These are phyloP conservation scores for Chaetodon trifasciatus DNA, from an alignment of 2,797 vertebrate genomes.

Conservation along the genomic window DNA sequence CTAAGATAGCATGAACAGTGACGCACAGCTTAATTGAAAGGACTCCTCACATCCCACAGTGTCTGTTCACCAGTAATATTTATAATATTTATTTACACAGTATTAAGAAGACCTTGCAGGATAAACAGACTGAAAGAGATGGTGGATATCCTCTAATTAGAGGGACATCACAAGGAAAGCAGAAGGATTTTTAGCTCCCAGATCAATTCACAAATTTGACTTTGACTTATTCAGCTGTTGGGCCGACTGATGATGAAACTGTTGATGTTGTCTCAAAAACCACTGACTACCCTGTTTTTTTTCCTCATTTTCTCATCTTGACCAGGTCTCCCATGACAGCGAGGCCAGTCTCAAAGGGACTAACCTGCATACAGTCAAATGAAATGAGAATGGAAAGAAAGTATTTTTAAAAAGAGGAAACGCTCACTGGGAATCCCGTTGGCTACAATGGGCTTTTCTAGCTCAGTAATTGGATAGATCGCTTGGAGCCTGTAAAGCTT, in stretches of 20 bases:
- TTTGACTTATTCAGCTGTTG: conserved; percentile 6
- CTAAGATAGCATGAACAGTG: not conserved
- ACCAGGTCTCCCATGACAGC: conserved; percentile 5
- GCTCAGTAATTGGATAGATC: conserved; percentile 65
- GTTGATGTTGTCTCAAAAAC: not conserved
- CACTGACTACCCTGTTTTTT: not conserved
- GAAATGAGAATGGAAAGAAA: conserved; percentile 29
- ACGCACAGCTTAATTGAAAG: conserved; percentile 36
- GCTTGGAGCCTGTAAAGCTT: conserved; percentile 43
- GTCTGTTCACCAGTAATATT: not conserved
- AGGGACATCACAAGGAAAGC: conserved; percentile 27
- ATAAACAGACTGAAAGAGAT: conserved; percentile 40
- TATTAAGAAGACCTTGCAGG: conserved; percentile 11
- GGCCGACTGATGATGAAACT: not conserved
- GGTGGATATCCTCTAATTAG: conserved; percentile 22
- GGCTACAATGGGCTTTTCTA: conserved; percentile 50
- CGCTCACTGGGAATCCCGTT: conserved; percentile 34
- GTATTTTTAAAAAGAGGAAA: not conserved
- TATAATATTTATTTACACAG: conserved; percentile 32
- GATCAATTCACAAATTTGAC: conserved; percentile 3
- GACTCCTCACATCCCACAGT: conserved; percentile 1
- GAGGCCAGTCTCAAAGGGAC: conserved; percentile 12
- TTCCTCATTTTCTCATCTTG: not conserved
- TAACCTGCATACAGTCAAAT: conserved; percentile 9
- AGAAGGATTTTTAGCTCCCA: conserved; percentile 10